Base-by-base conservation (phyloP, 2,113 vertebrate genomes). In the Pterophyllum scalare region DNA sequence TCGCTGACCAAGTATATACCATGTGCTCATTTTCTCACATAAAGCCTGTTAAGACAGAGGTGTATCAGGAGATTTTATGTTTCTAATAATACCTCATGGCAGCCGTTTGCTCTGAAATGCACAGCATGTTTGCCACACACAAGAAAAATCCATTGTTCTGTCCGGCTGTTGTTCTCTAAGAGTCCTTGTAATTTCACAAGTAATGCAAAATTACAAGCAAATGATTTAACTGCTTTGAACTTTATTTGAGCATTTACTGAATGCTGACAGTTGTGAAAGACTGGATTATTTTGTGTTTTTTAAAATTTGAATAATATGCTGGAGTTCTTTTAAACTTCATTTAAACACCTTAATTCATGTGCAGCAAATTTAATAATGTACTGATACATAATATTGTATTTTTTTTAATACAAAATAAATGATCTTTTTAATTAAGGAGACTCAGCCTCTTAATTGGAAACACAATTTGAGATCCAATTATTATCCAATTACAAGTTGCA, bases 391-490 rank as follows among this genome's bases (percentile, higher is more conserved):
- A 72, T 54, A 70, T 26, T 70, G 43, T 14, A n/a, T 5, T n/a
- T 33, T 52, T 72, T 72, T 19, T 26, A 14, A 81, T 59, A 67
- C n/a, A 43, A 77, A 5, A 56, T 46, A 52, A 75, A 35, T 67
- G 1, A 76, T 22, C 64, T 64, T 78, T 17, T 49, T 24, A 67
- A 40, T 76, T 38, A 26, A 33, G 33, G 59, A 57, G 75, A 87
- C 75, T 84, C 20, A 15, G 49, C 33, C 75, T 77, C 13, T 1
- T 77, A 87, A 87, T 75, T 83, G 59, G 26, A 33, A 59, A 58
- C 59, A 67, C 57, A 85, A 83, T 80, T 89, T 43, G 61, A 49
- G 74, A 81, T 88, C 10, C 59, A 88, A 80, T 87, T 77, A 78
- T 74, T 77, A 82, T 61, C 19, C 75, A 78, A 86, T 80, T 82